Evolutionary conservation across 2,113 vertebrate species (phyloP).

Genomic region (Sander lucioperca): DNA sequence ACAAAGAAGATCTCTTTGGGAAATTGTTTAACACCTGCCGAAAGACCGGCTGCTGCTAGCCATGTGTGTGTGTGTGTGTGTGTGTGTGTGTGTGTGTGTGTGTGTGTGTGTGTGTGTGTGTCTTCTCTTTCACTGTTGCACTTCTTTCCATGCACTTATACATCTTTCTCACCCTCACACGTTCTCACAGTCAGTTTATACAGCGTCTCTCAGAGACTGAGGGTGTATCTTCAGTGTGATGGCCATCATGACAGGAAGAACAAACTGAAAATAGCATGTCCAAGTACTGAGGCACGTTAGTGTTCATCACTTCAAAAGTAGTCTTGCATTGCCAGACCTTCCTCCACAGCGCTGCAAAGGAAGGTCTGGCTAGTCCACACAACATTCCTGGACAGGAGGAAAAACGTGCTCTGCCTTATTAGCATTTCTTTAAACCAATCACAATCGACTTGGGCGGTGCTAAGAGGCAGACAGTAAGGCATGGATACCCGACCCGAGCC

Average conservation of each 20-base stretch:
- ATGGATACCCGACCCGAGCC: too few relatives aligned
- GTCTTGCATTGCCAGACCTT: too few relatives aligned
- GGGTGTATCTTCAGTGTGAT: neutral
- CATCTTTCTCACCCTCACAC: neutral
- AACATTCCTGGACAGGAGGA: too few relatives aligned
- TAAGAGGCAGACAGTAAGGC: too few relatives aligned
- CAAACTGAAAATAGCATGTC: conserved; percentile 7
- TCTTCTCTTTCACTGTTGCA: neutral
- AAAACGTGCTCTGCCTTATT: too few relatives aligned
- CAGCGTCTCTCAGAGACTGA: neutral
- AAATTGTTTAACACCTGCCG: conserved; percentile 71
- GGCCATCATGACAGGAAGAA: neutral
- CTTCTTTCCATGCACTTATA: neutral
- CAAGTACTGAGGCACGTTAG: neutral
- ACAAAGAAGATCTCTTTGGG: conserved; percentile 44
- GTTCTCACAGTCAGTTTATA: conserved; percentile 16
- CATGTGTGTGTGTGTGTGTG: conserved; percentile 4
- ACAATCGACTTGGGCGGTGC: too few relatives aligned
- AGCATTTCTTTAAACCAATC: too few relatives aligned
- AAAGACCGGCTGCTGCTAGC: conserved; percentile 34
- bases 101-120: conserved; percentile 3
- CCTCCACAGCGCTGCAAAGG: too few relatives aligned
- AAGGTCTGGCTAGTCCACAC: too few relatives aligned
- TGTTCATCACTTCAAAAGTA: neutral
- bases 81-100: neutral